Conservation (phyloP, 1,140 invertebrate species). For the Dinoponera quadriceps region DNA sequence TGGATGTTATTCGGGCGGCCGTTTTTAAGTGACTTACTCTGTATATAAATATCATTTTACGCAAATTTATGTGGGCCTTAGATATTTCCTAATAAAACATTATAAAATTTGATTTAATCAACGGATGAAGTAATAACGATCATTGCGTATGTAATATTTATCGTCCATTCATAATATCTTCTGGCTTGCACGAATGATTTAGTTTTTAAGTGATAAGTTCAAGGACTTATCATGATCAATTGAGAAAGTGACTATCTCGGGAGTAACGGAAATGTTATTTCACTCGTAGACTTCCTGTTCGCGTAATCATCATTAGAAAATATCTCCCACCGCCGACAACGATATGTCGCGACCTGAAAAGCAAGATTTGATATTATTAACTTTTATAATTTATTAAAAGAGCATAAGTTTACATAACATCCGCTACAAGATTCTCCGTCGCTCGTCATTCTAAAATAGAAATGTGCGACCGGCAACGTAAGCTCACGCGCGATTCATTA, state of each 20-base stretch:
- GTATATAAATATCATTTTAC: too few relatives aligned
- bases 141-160: background rate
- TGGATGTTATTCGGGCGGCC: too few relatives aligned
- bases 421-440: constrained; percentile 1
- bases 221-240: constrained; percentile 8
- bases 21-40: too few relatives aligned
- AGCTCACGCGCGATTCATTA: background rate
- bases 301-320: constrained; percentile 33
- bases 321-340: background rate
- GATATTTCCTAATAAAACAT: background rate
- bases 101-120: background rate
- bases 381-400: background rate
- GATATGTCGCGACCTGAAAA: constrained; percentile 17
- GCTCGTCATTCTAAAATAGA: background rate
- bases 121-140: background rate
- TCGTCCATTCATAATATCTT: background rate
- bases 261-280: constrained; percentile 22
- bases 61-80: constrained; percentile 3
- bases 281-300: constrained; percentile 8
- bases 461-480: background rate
- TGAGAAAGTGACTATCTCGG: too few relatives aligned
- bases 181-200: background rate
- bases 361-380: constrained; percentile 45
- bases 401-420: constrained; percentile 24
- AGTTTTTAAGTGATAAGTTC: too few relatives aligned